Conservation (phyloP, 2,113 vertebrate genomes). For the Otis tarda region DNA sequence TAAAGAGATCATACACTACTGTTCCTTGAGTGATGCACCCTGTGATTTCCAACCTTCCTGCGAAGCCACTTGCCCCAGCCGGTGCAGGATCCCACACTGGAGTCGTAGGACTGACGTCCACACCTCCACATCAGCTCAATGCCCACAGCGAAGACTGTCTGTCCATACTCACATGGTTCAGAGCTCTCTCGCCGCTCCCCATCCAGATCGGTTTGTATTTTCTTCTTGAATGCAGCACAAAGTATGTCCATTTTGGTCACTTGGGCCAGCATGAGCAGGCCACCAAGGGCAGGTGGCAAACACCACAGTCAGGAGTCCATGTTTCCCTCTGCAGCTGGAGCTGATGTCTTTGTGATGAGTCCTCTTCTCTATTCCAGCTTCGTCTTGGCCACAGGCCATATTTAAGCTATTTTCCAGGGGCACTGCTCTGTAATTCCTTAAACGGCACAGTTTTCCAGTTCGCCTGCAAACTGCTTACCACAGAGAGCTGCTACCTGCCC, state of each 20-base stretch:
- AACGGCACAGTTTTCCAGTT: neutral
- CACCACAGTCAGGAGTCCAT: neutral
- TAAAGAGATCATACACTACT: neutral
- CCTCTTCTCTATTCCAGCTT: neutral
- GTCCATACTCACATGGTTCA: neutral
- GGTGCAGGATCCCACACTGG: neutral
- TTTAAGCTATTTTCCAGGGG: neutral
- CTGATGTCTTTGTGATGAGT: neutral
- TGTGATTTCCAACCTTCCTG: neutral
- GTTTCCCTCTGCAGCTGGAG: neutral
- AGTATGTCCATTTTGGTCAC: accelerated
- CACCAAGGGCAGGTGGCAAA: neutral
- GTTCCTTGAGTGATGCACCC: neutral
- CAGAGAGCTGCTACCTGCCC: neutral
- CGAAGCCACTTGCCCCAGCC: neutral
- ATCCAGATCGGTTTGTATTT: neutral
- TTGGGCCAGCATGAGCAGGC: accelerated
- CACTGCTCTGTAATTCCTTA: neutral
- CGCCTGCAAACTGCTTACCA: accelerated
- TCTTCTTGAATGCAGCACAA: neutral
- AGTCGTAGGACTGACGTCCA: accelerated
- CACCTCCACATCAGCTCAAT: neutral
- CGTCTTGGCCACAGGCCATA: neutral
- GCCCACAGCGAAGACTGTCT: accelerated
- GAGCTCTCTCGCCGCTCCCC: neutral